phyloP scores from a whole-genome alignment of 1,140 invertebrate species.

The Brachionus plicatilis region DNA sequence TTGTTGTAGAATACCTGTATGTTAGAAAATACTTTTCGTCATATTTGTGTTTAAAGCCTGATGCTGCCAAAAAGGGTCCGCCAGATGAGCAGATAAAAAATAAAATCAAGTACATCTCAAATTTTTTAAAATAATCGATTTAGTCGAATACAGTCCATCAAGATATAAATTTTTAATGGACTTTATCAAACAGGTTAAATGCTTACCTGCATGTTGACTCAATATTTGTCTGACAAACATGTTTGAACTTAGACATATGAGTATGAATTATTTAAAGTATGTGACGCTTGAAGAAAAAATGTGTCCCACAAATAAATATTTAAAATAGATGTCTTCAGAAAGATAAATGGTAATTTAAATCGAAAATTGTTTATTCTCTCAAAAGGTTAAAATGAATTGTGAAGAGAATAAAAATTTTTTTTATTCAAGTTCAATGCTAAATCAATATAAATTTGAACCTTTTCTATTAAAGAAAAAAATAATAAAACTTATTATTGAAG shows the following conservation, averaged over 20 bases:
- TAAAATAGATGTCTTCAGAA: too few species aligned
- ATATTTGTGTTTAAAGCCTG: neutral
- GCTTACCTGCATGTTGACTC: neutral
- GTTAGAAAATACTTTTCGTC: neutral
- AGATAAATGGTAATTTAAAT: too few species aligned
- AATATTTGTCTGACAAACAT: neutral
- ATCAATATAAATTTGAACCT: too few species aligned
- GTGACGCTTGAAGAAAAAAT: neutral
- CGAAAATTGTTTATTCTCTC: too few species aligned
- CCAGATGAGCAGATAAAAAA: neutral
- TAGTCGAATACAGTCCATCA: neutral
- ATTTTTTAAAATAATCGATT: neutral
- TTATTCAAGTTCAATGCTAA: too few species aligned
- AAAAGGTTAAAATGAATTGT: too few species aligned
- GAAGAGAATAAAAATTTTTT: too few species aligned
- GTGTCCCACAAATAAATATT: neutral
- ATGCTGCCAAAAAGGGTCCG: neutral
- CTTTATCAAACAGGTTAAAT: neutral
- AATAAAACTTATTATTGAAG: too few species aligned
- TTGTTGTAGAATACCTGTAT: conserved; percentile 4
- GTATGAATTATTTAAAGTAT: neutral
- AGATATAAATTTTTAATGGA: neutral
- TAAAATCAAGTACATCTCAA: neutral
- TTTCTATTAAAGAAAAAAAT: too few species aligned
- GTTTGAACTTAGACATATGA: neutral